Base-by-base conservation (phyloP, 2,888 invertebrate genomes). In the Malachius bipustulatus region DNA sequence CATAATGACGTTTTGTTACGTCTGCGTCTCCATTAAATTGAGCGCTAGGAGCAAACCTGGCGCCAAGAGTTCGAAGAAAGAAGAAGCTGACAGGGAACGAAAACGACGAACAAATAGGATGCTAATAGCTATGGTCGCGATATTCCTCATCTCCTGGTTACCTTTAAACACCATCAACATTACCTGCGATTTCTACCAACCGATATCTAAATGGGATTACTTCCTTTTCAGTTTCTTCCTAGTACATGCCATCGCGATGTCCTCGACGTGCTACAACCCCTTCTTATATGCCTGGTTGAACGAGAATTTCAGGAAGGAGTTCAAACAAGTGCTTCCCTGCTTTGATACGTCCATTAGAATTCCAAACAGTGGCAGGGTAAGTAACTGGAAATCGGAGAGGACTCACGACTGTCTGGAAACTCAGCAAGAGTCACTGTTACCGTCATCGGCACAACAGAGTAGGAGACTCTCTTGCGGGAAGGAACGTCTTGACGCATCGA, bases 101-200 rank as follows among this genome's bases (percentile, higher is more conserved):
- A 93, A 94, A 55, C 73, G 83, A 35, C 71, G 90, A 26, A 94
- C 96, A 4, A 94, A 97, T 61, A 77, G 89, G 46, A 98, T 97
- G 97, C 66, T 98, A 39, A 91, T 97, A 40, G 84, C 90, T 2
- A 98, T 98, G 97, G 97, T 88, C 6, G 78, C 82, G 8, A 89
- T 97, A 35, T 98, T 98, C 57, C 88, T 91, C 0, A 66, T 89
- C n/a, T 96, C 93, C 16, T 98, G 97, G 91, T 63, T 90, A 35
- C 90, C 91, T 47, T 66, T 97, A 38, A 97, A 97, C 58, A 65
- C 84, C 34, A 78, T 90, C 47, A 94, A 94, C 57, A 73, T 94
- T 19, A 71, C 85, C 50, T 81, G 81, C 53, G 87, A 89, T 55
- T 82, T 88, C 50, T 78, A 83, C 24, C 47, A 50, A 13, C 72